phyloP scores from a whole-genome alignment of 2,797 vertebrate genomes.

The Hippocampus kuda region DNA sequence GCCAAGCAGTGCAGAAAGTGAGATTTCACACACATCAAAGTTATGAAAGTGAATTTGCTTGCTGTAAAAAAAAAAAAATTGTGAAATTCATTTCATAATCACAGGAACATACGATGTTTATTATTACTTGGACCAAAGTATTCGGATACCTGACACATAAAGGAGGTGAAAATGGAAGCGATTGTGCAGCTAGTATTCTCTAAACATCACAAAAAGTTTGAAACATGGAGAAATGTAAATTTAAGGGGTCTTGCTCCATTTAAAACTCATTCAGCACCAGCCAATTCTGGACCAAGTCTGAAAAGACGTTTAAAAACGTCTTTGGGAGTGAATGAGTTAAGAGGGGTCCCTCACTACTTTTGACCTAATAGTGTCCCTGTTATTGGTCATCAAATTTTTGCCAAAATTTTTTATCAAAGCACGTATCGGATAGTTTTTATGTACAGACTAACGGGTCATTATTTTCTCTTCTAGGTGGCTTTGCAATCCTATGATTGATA shows the following conservation, averaged over 20 bases:
- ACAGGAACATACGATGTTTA: not conserved
- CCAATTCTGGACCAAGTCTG: too few relatives aligned
- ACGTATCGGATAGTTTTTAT: not conserved
- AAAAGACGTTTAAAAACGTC: too few relatives aligned
- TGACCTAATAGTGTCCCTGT: not conserved
- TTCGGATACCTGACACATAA: not conserved
- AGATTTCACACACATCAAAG: conserved; percentile 40
- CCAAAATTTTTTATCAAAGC: not conserved
- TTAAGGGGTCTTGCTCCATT: not conserved
- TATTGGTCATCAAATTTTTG: not conserved
- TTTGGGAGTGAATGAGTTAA: too few relatives aligned
- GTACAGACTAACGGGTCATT: not conserved
- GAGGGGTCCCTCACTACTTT: not conserved
- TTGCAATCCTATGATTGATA: conserved; percentile 82
- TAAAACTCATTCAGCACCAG: too few relatives aligned
- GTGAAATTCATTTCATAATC: not conserved
- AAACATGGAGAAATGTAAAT: not conserved
- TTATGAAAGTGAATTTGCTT: not conserved
- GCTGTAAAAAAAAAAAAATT: not conserved
- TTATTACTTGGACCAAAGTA: not conserved
- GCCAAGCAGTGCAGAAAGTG: conserved; percentile 96
- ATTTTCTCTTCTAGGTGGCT: conserved; percentile 74
- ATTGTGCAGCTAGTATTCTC: not conserved
- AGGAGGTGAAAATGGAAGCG: not conserved
- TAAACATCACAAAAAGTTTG: too few relatives aligned